phyloP scores from a whole-genome alignment of 1,140 invertebrate genomes.

The Nebria ingens region DNA sequence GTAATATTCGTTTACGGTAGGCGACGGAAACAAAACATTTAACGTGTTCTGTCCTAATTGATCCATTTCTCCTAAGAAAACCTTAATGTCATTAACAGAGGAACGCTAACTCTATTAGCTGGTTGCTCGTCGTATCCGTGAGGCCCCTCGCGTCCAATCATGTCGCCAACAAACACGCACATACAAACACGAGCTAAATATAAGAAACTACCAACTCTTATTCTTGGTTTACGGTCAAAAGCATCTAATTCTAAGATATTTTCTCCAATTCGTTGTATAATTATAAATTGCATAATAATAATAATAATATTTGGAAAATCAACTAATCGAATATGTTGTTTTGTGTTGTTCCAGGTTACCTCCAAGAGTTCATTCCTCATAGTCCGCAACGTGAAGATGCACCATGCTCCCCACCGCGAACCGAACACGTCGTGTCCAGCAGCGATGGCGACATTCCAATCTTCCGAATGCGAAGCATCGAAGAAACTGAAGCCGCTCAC shows the following conservation, averaged over 20 bases:
- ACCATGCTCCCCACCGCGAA: conserved; percentile 6
- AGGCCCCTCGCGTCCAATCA: neutral
- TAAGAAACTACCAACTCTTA: too few relatives aligned
- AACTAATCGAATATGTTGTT: conserved; percentile 8
- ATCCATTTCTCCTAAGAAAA: conserved; percentile 8
- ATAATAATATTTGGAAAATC: too few relatives aligned
- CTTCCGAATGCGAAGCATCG: conserved; percentile 53
- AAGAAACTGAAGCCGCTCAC: conserved; percentile 76
- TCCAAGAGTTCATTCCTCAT: conserved; percentile 26
- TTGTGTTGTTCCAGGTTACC: conserved; percentile 27
- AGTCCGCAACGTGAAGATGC: conserved; percentile 8
- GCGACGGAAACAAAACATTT: conserved; percentile 4
- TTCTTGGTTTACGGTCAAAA: too few relatives aligned
- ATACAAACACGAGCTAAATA: neutral
- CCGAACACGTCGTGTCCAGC: conserved; percentile 13
- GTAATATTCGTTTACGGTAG: too few relatives aligned
- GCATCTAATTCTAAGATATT: too few relatives aligned
- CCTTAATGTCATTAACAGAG: neutral
- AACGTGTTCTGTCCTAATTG: conserved; percentile 2
- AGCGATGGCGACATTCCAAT: conserved; percentile 26
- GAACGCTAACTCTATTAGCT: neutral
- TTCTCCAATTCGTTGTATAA: too few relatives aligned
- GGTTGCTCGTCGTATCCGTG: neutral
- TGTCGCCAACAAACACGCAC: neutral
- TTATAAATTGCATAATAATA: too few relatives aligned